These are phyloP conservation scores for Crocodylus rhombifer DNA, from an alignment of 2,797 vertebrate genomes.

Conservation along the genomic window DNA sequence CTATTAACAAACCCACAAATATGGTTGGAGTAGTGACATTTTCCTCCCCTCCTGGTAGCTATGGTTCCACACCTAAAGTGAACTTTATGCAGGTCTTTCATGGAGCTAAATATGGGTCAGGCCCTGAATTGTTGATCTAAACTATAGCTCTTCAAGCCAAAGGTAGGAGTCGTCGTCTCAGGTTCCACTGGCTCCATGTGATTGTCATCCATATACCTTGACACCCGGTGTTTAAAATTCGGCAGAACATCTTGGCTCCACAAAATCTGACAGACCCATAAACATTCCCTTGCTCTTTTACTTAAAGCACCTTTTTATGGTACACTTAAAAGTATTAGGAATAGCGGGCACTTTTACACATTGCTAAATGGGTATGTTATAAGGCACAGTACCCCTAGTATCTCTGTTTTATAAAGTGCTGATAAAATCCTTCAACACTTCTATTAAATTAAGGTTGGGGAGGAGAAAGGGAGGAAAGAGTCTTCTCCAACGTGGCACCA, in stretches of 20 bases:
- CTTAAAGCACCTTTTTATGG: conserved; percentile 41
- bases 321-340: conserved; percentile 17
- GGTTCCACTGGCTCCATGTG: background rate
- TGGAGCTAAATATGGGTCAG: background rate
- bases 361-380: background rate
- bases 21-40: background rate
- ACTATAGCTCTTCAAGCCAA: background rate
- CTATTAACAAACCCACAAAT: background rate
- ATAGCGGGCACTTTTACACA: conserved; percentile 30
- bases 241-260: background rate
- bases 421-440: background rate
- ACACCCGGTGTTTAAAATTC: conserved; percentile 16
- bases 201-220: background rate
- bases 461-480: background rate
- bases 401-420: conserved; percentile 2
- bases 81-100: background rate
- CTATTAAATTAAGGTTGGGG: background rate
- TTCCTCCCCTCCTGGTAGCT: background rate
- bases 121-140: background rate
- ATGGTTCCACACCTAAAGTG: background rate
- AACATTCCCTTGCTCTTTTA: conserved; percentile 27
- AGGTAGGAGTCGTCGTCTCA: background rate
- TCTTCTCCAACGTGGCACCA: background rate
- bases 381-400: background rate
- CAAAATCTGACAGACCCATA: background rate